Evolutionary conservation across 2,797 vertebrate genomes (phyloP).

Genomic region (Echiichthys vipera): DNA sequence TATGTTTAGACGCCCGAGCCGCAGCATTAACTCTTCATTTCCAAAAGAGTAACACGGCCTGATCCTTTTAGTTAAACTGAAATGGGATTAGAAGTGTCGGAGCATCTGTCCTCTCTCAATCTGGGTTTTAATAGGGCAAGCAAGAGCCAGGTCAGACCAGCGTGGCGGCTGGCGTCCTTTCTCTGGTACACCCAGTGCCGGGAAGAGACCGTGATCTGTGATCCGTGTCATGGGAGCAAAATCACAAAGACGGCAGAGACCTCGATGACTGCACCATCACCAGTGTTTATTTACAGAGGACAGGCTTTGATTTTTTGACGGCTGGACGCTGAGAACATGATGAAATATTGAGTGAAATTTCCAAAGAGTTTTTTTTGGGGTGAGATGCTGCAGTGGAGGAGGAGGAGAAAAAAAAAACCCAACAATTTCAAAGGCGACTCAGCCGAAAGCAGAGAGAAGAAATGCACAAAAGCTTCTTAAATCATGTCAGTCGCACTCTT

Average conservation of each 20-base stretch:
- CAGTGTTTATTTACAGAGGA: conserved; percentile 3
- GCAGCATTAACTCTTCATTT: conserved; percentile 59
- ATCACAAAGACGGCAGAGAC: conserved; percentile 29
- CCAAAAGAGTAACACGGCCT: conserved; percentile 43
- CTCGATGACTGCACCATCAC: not conserved
- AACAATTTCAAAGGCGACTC: conserved; percentile 60
- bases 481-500: conserved; percentile 74
- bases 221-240: conserved; percentile 3
- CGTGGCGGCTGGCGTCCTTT: conserved; percentile 39
- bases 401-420: conserved; percentile 46
- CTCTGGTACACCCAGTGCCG: conserved; percentile 47
- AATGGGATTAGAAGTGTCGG: conserved; percentile 83
- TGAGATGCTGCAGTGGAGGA: conserved; percentile 43
- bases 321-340: not conserved
- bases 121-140: conserved; percentile 61
- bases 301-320: not conserved
- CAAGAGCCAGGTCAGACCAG: conserved; percentile 40
- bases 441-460: conserved; percentile 49
- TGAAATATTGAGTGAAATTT: conserved; percentile 15
- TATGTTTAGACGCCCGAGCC: conserved; percentile 36
- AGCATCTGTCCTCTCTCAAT: conserved; percentile 77
- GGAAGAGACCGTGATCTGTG: conserved; percentile 36
- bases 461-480: conserved; percentile 76
- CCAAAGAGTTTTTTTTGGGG: conserved; percentile 47
- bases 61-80: conserved; percentile 76